phyloP scores from a whole-genome alignment of 2,888 invertebrate genomes.

The Thumatha senex region DNA sequence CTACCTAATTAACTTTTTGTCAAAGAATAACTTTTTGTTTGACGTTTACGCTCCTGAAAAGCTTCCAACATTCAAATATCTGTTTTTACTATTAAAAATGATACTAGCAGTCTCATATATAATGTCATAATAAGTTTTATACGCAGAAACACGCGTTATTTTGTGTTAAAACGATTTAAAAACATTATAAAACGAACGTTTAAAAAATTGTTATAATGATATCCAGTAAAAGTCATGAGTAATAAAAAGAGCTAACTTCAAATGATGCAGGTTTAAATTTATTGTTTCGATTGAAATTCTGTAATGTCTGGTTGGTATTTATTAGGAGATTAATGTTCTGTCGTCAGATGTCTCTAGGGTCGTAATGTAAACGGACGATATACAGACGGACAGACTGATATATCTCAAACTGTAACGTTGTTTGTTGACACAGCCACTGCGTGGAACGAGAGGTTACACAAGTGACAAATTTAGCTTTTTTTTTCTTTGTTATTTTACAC shows the following conservation, averaged over 20 bases:
- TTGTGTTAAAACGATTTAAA: constrained; percentile 66
- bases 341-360: constrained; percentile 75
- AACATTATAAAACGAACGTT: constrained; percentile 57
- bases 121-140: constrained; percentile 74
- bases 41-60: constrained; percentile 49
- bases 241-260: constrained; percentile 38
- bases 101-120: constrained; percentile 66
- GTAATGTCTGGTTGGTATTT: constrained; percentile 65
- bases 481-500: constrained; percentile 46
- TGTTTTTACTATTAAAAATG: constrained; percentile 65
- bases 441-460: constrained; percentile 55
- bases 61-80: constrained; percentile 45
- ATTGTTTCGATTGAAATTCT: constrained; percentile 36
- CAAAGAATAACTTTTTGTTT: constrained; percentile 68
- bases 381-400: constrained; percentile 62
- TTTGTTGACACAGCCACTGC: constrained; percentile 67
- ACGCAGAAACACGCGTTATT: constrained; percentile 35
- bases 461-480: constrained; percentile 53
- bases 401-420: constrained; percentile 57
- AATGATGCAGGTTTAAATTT: constrained; percentile 32
- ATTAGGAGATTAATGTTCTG: constrained; percentile 77
- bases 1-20: constrained; percentile 75
- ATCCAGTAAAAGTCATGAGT: constrained; percentile 69
- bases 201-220: constrained; percentile 72
- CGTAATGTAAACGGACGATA: constrained; percentile 52